Evolutionary conservation across 2,888 invertebrate genomes (phyloP).

Genomic region (Drosophila leonis): DNA sequence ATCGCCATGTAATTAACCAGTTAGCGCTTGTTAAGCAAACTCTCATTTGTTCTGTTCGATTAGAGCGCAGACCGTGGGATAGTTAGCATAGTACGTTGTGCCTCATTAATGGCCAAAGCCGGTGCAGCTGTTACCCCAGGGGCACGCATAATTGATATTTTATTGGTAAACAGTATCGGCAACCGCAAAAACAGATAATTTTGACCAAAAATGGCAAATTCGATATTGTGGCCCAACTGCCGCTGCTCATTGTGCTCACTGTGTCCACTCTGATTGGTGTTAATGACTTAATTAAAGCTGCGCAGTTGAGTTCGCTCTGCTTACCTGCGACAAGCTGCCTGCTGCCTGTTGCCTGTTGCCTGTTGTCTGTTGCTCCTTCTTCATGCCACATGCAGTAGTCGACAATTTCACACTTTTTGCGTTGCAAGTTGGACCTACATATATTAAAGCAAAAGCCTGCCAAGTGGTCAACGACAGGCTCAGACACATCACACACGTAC

Average conservation of each 20-base stretch:
- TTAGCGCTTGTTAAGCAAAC: constrained; percentile 78
- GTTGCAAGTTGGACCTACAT: constrained; percentile 50
- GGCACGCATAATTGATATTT: constrained; percentile 68
- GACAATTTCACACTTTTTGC: constrained; percentile 82
- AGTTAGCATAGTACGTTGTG: constrained; percentile 12
- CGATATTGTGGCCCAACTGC: constrained; percentile 62
- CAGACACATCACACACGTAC: constrained; percentile 18
- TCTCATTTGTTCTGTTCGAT: constrained; percentile 46
- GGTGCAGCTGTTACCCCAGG: constrained; percentile 14
- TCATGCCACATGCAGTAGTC: constrained; percentile 63
- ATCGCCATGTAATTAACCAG: constrained; percentile 74
- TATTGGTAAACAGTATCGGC: constrained; percentile 75
- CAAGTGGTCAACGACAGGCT: constrained; percentile 48
- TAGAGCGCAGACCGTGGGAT: constrained; percentile 62
- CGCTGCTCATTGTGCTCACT: constrained; percentile 20
- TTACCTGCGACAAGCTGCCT: constrained; percentile 32
- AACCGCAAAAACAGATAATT: constrained; percentile 63
- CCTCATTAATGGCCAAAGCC: constrained; percentile 3
- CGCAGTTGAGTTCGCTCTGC: constrained; percentile 27
- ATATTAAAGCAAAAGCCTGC: constrained; percentile 15
- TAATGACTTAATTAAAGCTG: constrained; percentile 83
- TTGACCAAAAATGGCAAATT: constrained; percentile 79
- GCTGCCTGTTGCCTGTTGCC: background rate
- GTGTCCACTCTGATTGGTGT: constrained; percentile 70
- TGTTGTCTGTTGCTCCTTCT: constrained; percentile 13